Percentiles rank a stretch among this genome's conserved stretches.
Conservation (phyloP, 2,888 invertebrate species). For the Oscheius sp. region DNA sequence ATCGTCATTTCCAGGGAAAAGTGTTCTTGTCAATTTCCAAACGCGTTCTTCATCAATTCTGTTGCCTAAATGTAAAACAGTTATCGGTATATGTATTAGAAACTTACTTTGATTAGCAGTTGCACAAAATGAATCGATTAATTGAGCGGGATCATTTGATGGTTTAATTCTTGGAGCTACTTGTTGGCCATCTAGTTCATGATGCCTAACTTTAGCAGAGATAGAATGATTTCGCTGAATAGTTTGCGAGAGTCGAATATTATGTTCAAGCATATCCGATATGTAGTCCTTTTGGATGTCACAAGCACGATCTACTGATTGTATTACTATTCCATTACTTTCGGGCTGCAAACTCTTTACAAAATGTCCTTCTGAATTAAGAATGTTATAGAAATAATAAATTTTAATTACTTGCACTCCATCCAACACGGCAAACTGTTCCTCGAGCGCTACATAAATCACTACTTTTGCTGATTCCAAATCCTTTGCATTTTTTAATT, state of each 20-base stretch:
- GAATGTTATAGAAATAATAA: background rate
- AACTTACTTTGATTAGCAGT: slow-evolving; percentile 36
- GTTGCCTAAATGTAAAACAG: background rate
- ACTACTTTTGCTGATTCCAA: slow-evolving; percentile 32
- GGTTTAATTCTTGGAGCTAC: slow-evolving; percentile 37
- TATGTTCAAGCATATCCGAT: slow-evolving; percentile 39
- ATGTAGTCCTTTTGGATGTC: slow-evolving; percentile 31
- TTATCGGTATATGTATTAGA: background rate
- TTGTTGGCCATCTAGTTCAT: slow-evolving; percentile 31
- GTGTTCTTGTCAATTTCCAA: slow-evolving; percentile 44
- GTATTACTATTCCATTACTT: slow-evolving; percentile 13
- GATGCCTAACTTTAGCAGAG: slow-evolving; percentile 33
- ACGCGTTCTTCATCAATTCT: slow-evolving; percentile 34
- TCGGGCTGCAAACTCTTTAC: slow-evolving; percentile 31
- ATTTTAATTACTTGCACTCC: slow-evolving; percentile 36
- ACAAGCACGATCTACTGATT: background rate
- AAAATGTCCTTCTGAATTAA: slow-evolving; percentile 30
- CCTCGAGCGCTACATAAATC: slow-evolving; percentile 41
- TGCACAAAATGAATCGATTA: slow-evolving; percentile 37
- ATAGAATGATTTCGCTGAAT: slow-evolving; percentile 31
- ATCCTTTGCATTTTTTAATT: background rate
- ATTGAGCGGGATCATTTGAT: slow-evolving; percentile 31
- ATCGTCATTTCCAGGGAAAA: slow-evolving; percentile 43
- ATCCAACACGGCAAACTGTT: slow-evolving; percentile 38
- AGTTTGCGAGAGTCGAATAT: slow-evolving; percentile 28